phyloP scores from a whole-genome alignment of 2,113 vertebrate species.

The Ceyx margarethae region DNA sequence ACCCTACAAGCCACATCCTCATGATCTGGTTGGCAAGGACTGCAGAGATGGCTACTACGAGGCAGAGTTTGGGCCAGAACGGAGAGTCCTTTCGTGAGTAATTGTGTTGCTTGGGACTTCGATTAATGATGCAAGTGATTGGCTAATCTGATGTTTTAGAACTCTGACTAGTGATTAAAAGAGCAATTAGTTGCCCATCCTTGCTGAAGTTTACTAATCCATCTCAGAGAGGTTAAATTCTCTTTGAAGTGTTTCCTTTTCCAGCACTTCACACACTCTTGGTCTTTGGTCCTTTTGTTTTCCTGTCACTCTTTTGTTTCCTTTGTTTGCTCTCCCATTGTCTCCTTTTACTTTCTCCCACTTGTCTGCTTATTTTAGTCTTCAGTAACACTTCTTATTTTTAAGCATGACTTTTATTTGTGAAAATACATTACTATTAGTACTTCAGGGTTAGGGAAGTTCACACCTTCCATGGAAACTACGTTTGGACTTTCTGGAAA shows the following conservation, averaged over 20 bases:
- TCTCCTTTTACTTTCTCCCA: neutral
- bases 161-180: neutral
- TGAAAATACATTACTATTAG: neutral
- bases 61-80: constrained; percentile 93
- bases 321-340: neutral
- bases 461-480: neutral
- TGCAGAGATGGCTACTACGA: constrained; percentile 96
- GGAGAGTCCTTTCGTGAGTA: constrained; percentile 92
- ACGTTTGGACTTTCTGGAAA: neutral
- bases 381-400: neutral
- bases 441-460: neutral
- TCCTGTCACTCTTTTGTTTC: neutral
- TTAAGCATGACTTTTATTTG: neutral
- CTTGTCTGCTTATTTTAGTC: neutral
- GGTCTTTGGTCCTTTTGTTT: neutral
- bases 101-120: neutral
- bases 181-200: neutral
- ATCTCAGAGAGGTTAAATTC: neutral
- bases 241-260: neutral
- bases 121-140: constrained; percentile 2
- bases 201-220: neutral
- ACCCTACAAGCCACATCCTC: constrained; percentile 93
- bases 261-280: rapidly evolving
- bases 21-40: constrained; percentile 96
- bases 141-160: neutral